Percentiles rank a stretch among this genome's conserved stretches.
Conservation (phyloP, 2,888 invertebrate genomes). For the Chaetogeoica ovagalla region DNA sequence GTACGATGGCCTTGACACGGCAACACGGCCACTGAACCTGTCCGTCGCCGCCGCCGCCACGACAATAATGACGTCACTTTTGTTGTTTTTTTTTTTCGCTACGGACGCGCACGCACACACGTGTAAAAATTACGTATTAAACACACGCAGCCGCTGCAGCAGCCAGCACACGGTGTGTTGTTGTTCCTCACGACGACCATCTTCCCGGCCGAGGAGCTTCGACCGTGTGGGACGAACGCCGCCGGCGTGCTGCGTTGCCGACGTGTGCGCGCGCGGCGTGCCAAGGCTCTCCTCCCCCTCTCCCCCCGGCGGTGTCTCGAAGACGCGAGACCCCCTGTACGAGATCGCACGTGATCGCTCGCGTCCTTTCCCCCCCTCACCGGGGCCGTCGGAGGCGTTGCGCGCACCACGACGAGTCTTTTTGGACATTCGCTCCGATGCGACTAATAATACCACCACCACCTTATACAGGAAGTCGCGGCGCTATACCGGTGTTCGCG, state of each 20-base stretch:
- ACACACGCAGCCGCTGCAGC: not conserved
- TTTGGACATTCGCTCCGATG: too few species aligned
- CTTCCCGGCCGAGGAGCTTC: not conserved
- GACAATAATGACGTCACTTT: constrained; percentile 50
- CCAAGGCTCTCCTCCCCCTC: too few species aligned
- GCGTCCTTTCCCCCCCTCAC: too few species aligned
- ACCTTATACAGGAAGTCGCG: too few species aligned
- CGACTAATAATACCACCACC: too few species aligned
- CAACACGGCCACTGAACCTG: constrained; percentile 53
- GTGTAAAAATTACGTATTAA: not conserved
- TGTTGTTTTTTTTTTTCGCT: constrained; percentile 44
- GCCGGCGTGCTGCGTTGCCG: constrained; percentile 26
- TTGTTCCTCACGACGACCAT: not conserved
- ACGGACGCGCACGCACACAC: not conserved
- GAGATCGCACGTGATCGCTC: too few species aligned
- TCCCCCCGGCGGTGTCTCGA: too few species aligned
- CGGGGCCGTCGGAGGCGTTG: too few species aligned
- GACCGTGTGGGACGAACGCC: constrained; percentile 14
- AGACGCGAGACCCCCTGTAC: too few species aligned
- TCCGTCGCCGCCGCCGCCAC: constrained; percentile 38
- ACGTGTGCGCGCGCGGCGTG: not conserved
- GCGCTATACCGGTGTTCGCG: too few species aligned
- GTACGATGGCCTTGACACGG: constrained; percentile 52
- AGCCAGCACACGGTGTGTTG: too few species aligned
- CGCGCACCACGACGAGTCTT: too few species aligned